Conservation (phyloP, 2,888 invertebrate species). For the Clivina fossor region DNA sequence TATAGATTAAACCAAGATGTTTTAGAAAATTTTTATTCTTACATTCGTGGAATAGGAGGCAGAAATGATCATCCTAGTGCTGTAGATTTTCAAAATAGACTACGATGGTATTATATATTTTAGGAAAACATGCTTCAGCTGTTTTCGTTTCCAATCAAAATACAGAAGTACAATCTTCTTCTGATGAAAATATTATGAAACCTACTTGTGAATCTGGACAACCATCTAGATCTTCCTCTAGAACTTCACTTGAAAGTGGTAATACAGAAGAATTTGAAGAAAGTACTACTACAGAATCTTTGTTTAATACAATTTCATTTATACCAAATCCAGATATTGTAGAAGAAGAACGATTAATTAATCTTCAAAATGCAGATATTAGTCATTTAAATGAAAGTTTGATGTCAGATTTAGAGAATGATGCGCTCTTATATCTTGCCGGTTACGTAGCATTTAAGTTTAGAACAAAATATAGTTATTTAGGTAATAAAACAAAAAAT, state of each 20-base stretch:
- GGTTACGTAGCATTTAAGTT: too few relatives aligned
- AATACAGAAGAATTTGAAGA: background rate
- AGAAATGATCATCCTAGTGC: conserved; percentile 5
- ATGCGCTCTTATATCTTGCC: too few relatives aligned
- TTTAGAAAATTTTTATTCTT: background rate
- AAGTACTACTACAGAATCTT: too few relatives aligned
- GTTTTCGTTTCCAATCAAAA: background rate
- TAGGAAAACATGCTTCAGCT: conserved; percentile 8
- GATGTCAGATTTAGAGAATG: too few relatives aligned
- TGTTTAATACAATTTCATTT: too few relatives aligned
- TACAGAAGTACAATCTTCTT: conserved; percentile 4
- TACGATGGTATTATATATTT: conserved; percentile 9
- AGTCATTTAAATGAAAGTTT: too few relatives aligned
- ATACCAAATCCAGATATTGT: too few relatives aligned
- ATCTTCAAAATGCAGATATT: too few relatives aligned
- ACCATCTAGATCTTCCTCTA: conserved; percentile 4
- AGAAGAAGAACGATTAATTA: too few relatives aligned
- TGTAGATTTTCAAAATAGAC: conserved; percentile 4
- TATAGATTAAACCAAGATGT: conserved; percentile 5
- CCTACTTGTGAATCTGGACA: background rate
- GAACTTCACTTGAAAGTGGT: background rate
- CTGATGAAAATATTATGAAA: conserved; percentile 4
- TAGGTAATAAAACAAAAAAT: too few relatives aligned
- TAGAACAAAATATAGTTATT: too few relatives aligned
- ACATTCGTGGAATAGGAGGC: background rate